These are phyloP conservation scores for Oreohelix idahoensis DNA, from an alignment of 1,140 invertebrate genomes.

Conservation along the genomic window DNA sequence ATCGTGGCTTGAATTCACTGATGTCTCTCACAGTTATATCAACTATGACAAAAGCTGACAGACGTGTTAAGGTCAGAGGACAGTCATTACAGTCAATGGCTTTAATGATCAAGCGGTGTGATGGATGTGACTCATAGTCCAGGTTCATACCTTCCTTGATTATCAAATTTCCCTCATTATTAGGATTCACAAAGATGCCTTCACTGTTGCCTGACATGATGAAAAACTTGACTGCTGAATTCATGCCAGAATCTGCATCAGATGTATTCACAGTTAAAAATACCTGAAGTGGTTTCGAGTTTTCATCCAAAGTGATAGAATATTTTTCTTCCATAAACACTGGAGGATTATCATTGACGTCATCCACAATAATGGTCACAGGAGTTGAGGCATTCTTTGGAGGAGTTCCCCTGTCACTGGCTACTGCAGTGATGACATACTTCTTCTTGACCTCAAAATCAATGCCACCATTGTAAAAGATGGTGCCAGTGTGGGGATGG, in stretches of 20 bases:
- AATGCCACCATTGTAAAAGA: constrained; percentile 83
- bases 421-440: constrained; percentile 79
- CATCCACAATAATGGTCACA: constrained; percentile 80
- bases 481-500: constrained; percentile 80
- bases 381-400: constrained; percentile 76
- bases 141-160: constrained; percentile 79
- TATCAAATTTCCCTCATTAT: constrained; percentile 83
- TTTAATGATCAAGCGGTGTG: constrained; percentile 87
- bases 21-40: constrained; percentile 74
- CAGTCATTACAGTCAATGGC: constrained; percentile 90
- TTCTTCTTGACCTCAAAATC: constrained; percentile 84
- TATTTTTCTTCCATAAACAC: constrained; percentile 89
- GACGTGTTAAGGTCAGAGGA: constrained; percentile 85
- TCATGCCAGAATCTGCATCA: constrained; percentile 76
- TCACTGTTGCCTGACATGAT: constrained; percentile 84
- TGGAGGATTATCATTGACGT: constrained; percentile 94
- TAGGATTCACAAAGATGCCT: constrained; percentile 88
- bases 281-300: constrained; percentile 84
- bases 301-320: constrained; percentile 77
- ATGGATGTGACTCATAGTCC: constrained; percentile 82
- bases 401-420: constrained; percentile 72
- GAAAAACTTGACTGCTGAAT: constrained; percentile 93
- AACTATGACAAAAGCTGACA: constrained; percentile 91
- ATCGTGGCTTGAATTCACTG: constrained; percentile 72
- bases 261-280: constrained; percentile 60